These are phyloP conservation scores for Trypoxylon attenuatum DNA, from an alignment of 2,888 invertebrate species.

Conservation along the genomic window DNA sequence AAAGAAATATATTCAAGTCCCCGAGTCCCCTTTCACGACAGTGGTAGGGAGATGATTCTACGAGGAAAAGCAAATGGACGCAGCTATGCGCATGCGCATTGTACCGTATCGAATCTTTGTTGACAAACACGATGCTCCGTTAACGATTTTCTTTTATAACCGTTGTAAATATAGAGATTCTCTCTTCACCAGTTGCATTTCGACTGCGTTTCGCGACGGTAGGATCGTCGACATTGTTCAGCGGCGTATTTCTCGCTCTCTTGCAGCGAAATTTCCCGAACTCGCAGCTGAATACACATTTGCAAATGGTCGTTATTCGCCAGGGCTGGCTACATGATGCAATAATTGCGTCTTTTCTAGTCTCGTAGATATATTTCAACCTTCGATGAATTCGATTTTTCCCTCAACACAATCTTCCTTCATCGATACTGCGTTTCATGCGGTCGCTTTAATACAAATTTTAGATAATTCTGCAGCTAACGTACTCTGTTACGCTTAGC, in stretches of 20 bases:
- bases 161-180: too few relatives aligned
- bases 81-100: conserved; percentile 14
- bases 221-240: background rate
- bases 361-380: background rate
- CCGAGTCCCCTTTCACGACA: conserved; percentile 6
- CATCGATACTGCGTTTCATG: too few relatives aligned
- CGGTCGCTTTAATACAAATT: too few relatives aligned
- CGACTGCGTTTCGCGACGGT: too few relatives aligned
- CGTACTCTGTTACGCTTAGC: too few relatives aligned
- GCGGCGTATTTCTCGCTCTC: too few relatives aligned
- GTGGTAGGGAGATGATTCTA: background rate
- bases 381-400: too few relatives aligned
- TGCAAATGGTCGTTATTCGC: conserved; percentile 1
- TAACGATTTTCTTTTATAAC: too few relatives aligned
- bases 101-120: background rate
- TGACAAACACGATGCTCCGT: conserved; percentile 5
- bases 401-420: too few relatives aligned
- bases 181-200: too few relatives aligned
- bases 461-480: too few relatives aligned
- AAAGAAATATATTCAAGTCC: conserved; percentile 18
- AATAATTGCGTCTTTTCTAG: background rate
- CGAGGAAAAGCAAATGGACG: conserved; percentile 4
- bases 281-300: conserved; percentile 1
- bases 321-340: conserved; percentile 13
- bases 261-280: background rate